Percentiles rank a stretch among this genome's conserved stretches.
Evolutionary conservation across 1,140 invertebrate genomes (phyloP).

Genomic region (Ceratosolen fusciceps): DNA sequence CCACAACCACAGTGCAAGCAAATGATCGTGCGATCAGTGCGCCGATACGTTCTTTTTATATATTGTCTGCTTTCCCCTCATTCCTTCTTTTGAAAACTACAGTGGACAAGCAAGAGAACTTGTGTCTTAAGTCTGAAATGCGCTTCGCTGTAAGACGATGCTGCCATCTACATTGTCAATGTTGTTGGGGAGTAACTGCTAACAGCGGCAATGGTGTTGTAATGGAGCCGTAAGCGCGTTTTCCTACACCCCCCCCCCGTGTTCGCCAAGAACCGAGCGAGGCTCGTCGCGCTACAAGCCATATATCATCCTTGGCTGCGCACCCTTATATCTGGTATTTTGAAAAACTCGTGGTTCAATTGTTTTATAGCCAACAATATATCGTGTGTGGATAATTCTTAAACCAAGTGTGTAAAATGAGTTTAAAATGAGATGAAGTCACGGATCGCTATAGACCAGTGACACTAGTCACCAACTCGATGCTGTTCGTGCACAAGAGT

Average conservation of each 20-base stretch:
- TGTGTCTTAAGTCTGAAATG: slow-evolving; percentile 46
- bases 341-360: not conserved
- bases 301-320: slow-evolving; percentile 29
- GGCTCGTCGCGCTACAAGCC: slow-evolving; percentile 14
- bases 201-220: slow-evolving; percentile 51
- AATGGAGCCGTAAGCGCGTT: slow-evolving; percentile 72
- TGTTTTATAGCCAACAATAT: slow-evolving; percentile 38
- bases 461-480: not conserved
- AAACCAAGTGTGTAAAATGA: slow-evolving; percentile 28
- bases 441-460: slow-evolving; percentile 13
- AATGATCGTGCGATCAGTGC: slow-evolving; percentile 28
- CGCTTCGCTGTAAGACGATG: slow-evolving; percentile 55
- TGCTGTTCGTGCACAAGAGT: not conserved
- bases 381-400: slow-evolving; percentile 38
- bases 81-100: not conserved
- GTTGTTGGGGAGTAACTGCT: slow-evolving; percentile 73
- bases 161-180: slow-evolving; percentile 80
- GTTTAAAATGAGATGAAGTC: slow-evolving; percentile 25
- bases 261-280: slow-evolving; percentile 1
- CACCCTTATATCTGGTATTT: slow-evolving; percentile 6
- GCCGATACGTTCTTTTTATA: not conserved
- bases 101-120: slow-evolving; percentile 47
- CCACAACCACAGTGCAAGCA: slow-evolving; percentile 38
- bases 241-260: not conserved
- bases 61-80: not conserved